Percentiles rank a stretch among this genome's conserved stretches.
phyloP scores from a whole-genome alignment of 1,140 invertebrate genomes.

The Leguminivora glycinivorella region DNA sequence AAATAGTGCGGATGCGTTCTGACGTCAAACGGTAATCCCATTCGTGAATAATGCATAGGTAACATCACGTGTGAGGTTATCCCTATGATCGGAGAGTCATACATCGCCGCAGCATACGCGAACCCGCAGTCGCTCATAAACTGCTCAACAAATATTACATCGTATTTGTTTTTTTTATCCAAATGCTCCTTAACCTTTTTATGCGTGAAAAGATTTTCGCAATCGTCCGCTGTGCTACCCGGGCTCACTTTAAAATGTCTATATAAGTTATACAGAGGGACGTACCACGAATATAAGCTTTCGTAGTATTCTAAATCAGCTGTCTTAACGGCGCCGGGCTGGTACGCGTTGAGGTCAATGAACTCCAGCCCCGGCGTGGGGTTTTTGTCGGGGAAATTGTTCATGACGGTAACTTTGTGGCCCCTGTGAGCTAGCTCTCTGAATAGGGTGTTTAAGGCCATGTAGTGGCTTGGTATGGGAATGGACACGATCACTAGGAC shows the following conservation, averaged over 20 bases:
- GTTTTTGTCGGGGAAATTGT: conserved; percentile 56
- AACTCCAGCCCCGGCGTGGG: conserved; percentile 52
- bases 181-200: conserved; percentile 55
- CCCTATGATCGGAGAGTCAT: conserved; percentile 81
- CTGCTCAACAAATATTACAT: conserved; percentile 83
- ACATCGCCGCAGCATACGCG: conserved; percentile 79
- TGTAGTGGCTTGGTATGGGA: conserved; percentile 70
- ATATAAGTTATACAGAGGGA: conserved; percentile 44
- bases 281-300: conserved; percentile 34
- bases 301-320: conserved; percentile 44
- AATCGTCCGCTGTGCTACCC: conserved; percentile 44
- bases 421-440: conserved; percentile 63
- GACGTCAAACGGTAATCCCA: conserved; percentile 79
- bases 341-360: conserved; percentile 41
- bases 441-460: conserved; percentile 66
- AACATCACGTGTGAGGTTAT: conserved; percentile 79
- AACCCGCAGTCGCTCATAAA: conserved; percentile 86
- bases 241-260: conserved; percentile 38
- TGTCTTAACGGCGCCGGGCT: conserved; percentile 14
- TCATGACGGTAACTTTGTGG: conserved; percentile 73
- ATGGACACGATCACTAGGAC: conserved; percentile 62
- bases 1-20: conserved; percentile 79
- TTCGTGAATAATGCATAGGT: conserved; percentile 79
- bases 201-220: conserved; percentile 63
- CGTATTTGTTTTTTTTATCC: conserved; percentile 76